Percentiles rank a stretch among this genome's conserved stretches.
phyloP scores from a whole-genome alignment of 2,113 vertebrate genomes.

The Acinonyx jubatus region DNA sequence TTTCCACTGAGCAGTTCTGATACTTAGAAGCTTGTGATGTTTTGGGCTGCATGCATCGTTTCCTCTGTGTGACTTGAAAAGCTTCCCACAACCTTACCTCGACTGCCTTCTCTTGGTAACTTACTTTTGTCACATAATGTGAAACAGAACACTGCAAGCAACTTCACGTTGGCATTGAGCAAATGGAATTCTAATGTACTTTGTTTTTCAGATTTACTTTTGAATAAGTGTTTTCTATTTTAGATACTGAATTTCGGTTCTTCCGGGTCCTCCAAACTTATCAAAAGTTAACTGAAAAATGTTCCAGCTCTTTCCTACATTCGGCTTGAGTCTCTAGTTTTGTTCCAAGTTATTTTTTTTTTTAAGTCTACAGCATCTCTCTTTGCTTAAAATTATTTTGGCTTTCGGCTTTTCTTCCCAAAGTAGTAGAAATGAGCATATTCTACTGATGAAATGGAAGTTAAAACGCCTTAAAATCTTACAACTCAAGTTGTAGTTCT shows the following conservation, averaged over 20 bases:
- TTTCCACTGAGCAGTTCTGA: not conserved
- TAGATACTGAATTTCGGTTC: not conserved
- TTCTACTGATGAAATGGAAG: not conserved
- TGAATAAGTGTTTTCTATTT: not conserved
- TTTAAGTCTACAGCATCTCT: not conserved
- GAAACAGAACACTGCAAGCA: not conserved
- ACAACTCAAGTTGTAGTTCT: not conserved
- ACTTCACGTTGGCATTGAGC: not conserved
- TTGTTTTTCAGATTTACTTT: not conserved
- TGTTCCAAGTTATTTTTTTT: not conserved
- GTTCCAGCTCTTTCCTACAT: not conserved
- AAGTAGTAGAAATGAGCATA: not conserved
- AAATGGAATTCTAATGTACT: not conserved
- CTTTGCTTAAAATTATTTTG: slow-evolving; percentile 24
- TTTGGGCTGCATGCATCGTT: not conserved
- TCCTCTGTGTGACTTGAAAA: not conserved
- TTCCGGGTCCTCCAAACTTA: not conserved
- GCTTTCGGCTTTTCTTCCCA: not conserved
- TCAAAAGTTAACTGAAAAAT: not conserved
- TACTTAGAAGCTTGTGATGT: not conserved
- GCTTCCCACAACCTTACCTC: not conserved
- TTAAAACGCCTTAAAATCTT: not conserved
- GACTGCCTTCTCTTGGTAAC: not conserved
- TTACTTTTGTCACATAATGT: not conserved
- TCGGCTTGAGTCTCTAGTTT: not conserved